Percentiles rank a stretch among this genome's conserved stretches.
Evolutionary conservation across 2,113 vertebrate genomes (phyloP).

Genomic region (Toxotes jaculatrix): DNA sequence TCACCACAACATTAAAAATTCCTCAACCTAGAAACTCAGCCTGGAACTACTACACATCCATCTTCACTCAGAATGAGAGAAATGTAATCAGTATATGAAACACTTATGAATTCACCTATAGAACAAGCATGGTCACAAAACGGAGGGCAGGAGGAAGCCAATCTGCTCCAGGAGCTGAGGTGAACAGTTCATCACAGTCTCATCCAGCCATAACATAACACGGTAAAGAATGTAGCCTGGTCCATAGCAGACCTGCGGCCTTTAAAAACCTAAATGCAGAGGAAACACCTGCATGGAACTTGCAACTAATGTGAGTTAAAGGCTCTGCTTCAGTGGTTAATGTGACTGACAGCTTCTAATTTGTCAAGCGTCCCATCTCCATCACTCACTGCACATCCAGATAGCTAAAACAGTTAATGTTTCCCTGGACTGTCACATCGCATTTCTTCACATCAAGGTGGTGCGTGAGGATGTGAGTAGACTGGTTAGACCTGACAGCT

Average conservation of each 20-base stretch:
- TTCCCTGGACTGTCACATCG: conserved; percentile 73
- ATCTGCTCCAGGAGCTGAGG: conserved; percentile 35
- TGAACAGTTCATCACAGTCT: conserved; percentile 62
- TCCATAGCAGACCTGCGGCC: conserved; percentile 22
- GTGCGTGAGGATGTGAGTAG: conserved; percentile 43
- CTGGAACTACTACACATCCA: not conserved
- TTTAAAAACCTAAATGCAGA: conserved; percentile 70
- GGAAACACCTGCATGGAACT: conserved; percentile 85
- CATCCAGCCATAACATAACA: conserved; percentile 72
- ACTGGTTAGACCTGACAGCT: conserved; percentile 52
- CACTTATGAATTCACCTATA: not conserved
- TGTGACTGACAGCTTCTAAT: conserved; percentile 77
- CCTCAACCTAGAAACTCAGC: conserved; percentile 5
- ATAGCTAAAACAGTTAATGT: conserved; percentile 80
- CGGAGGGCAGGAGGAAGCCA: conserved; percentile 48
- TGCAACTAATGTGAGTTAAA: conserved; percentile 41
- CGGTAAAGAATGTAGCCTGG: conserved; percentile 67
- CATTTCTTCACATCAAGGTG: conserved; percentile 43
- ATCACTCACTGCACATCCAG: conserved; percentile 38
- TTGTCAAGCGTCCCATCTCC: conserved; percentile 52
- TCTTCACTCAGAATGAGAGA: not conserved
- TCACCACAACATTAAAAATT: conserved; percentile 34
- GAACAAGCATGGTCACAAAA: conserved; percentile 48
- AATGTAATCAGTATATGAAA: conserved; percentile 12
- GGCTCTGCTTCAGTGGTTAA: conserved; percentile 51